Evolutionary conservation across 2,113 vertebrate species (phyloP), one percentile per base, ranked within the genome.

Genomic region (Gavialis gangeticus): DNA sequence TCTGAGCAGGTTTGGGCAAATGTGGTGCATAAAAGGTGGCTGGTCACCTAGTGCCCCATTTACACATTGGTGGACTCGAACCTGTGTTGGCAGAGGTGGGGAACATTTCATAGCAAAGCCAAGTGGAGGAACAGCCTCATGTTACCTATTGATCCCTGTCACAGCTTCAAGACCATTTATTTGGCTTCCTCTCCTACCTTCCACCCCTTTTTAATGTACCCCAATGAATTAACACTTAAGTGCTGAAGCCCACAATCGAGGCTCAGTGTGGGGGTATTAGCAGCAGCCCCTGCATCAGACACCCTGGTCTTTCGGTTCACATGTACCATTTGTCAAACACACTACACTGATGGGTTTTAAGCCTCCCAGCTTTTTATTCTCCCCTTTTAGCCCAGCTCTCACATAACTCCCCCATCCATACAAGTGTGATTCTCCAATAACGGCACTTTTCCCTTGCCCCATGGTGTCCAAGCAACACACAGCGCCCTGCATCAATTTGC

Each of bases 401-500:
- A 6, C 60, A 12, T 46, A 46, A 16, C 46, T 54, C 21, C n/a
- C 69, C 4, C 64, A 0, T 4, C 21, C 12, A 24, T 1, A 3
- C 79, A 37, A 17, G 71, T 5, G 1, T 4, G 56, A 79, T 90
- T 60, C 67, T 59, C 87, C 46, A 69, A n/a, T 66, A n/a, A 62
- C 25, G 27, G 73, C 62, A 2, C 80, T 81, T 60, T 3, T 24
- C 78, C 24, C 66, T 86, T 75, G 63, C 91, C 79, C 1, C 2
- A 34, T 4, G 9, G 87, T 93, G 92, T 90, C 85, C 62, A 75
- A 92, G 96, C 95, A 84, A 58, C 95, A 46, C 84, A 91, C 63
- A 82, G 56, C 28, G 46, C 88, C 85, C 57, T 7, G 46, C 88
- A 2, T 73, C 79, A 46, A 0, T 66, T 69, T 18, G 90, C 75